A percentile compares a stretch with the other conserved stretches of the same genome.
phyloP scores from a whole-genome alignment of 2,888 invertebrate species.

The Drosophila trichaetosa region DNA sequence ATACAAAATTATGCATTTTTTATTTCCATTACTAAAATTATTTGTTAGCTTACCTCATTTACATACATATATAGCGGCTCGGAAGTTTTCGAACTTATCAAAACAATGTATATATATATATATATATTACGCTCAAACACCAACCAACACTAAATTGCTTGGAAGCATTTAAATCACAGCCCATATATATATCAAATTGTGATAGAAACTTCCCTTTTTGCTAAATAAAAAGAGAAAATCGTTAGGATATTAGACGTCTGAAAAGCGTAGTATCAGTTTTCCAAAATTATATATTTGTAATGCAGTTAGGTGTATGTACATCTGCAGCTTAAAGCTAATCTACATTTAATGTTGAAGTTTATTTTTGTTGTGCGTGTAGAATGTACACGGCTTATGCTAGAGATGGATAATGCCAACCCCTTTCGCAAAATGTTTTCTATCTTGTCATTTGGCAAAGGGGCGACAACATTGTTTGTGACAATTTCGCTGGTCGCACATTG shows the following conservation, averaged over 20 bases:
- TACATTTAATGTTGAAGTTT: background rate
- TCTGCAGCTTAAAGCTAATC: background rate
- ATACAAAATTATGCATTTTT: background rate
- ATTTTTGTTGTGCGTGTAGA: background rate
- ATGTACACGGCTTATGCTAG: background rate
- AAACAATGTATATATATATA: background rate
- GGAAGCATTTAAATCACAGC: background rate
- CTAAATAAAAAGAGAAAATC: background rate
- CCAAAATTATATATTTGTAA: background rate
- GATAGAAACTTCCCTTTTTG: background rate
- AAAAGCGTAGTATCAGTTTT: background rate
- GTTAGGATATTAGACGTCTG: background rate
- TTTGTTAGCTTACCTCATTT: background rate
- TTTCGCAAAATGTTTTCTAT: no score
- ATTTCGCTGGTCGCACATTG: constrained; percentile 24
- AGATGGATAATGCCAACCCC: background rate
- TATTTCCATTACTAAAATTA: background rate
- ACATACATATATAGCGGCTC: background rate
- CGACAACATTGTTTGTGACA: constrained; percentile 17
- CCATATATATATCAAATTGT: background rate
- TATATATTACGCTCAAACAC: background rate
- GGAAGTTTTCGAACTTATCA: background rate
- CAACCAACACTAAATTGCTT: background rate
- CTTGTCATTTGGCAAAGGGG: background rate
- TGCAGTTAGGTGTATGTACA: background rate